A percentile compares a stretch with the other conserved stretches of the same genome.
Evolutionary conservation across 2,888 invertebrate genomes (phyloP).

Genomic region (Pristionchus japonicus): DNA sequence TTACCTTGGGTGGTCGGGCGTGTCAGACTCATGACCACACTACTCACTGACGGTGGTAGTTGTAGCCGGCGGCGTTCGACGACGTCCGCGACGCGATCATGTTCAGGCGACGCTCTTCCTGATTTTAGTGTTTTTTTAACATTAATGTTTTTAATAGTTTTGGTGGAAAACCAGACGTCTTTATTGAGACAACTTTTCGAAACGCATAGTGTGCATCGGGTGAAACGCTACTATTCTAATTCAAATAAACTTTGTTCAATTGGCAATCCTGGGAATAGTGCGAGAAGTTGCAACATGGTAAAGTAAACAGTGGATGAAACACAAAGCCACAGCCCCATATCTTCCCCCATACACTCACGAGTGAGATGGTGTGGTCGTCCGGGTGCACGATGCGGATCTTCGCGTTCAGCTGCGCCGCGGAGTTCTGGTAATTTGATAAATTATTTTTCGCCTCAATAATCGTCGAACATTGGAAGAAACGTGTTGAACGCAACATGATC

Average conservation of each 20-base stretch:
- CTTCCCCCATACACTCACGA: constrained; percentile 75
- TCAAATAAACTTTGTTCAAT: too few species aligned
- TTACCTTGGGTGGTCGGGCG: constrained; percentile 33
- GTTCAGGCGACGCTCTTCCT: constrained; percentile 63
- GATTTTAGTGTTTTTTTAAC: background rate
- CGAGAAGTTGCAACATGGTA: too few species aligned
- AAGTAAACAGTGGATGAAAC: too few species aligned
- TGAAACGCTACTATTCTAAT: too few species aligned
- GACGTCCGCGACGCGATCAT: constrained; percentile 37
- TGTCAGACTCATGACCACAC: constrained; percentile 21
- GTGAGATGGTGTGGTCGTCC: constrained; percentile 87
- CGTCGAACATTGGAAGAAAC: background rate
- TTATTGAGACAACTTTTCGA: too few species aligned
- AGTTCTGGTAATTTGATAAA: background rate
- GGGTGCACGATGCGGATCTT: constrained; percentile 88
- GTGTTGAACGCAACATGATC: too few species aligned
- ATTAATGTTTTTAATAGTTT: too few species aligned
- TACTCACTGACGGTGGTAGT: constrained; percentile 51
- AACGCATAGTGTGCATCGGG: too few species aligned
- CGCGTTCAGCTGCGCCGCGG: constrained; percentile 55
- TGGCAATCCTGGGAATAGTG: too few species aligned
- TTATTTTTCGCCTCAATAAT: background rate
- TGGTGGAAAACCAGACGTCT: too few species aligned
- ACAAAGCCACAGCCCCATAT: too few species aligned
- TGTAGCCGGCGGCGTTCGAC: constrained; percentile 35